Percentiles rank a stretch among this genome's conserved stretches.
phyloP scores from a whole-genome alignment of 2,113 vertebrate species.

The Turnix velox region DNA sequence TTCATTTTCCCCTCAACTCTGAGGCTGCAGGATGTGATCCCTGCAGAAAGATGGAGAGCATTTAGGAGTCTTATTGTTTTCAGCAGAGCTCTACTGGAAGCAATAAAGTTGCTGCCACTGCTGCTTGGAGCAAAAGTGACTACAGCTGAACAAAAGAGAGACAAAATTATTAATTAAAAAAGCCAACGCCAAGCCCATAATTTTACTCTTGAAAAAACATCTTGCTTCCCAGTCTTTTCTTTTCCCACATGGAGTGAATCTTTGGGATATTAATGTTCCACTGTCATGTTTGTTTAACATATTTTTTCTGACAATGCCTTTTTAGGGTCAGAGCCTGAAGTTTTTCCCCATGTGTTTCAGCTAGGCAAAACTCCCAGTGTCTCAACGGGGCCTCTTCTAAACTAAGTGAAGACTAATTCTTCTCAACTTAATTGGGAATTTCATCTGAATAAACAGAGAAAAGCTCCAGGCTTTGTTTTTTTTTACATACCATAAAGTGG shows the following conservation, averaged over 20 bases:
- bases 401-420: slow-evolving; percentile 13
- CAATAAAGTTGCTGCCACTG: not conserved
- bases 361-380: slow-evolving; percentile 12
- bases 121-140: slow-evolving; percentile 8
- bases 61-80: slow-evolving; percentile 8
- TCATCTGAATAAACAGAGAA: slow-evolving; percentile 7
- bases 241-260: slow-evolving; percentile 14
- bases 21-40: not conserved
- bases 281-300: slow-evolving; percentile 33
- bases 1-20: not conserved
- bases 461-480: not conserved
- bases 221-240: not conserved
- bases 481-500: not conserved
- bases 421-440: not conserved
- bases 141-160: slow-evolving; percentile 30
- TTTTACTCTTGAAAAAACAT: slow-evolving; percentile 23
- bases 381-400: not conserved
- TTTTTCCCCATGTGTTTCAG: slow-evolving; percentile 29
- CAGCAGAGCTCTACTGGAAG: slow-evolving; percentile 23
- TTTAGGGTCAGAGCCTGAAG: slow-evolving; percentile 37
- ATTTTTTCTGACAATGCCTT: slow-evolving; percentile 39
- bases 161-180: slow-evolving; percentile 37
- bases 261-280: slow-evolving; percentile 13
- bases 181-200: not conserved
- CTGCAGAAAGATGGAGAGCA: not conserved